Conservation (phyloP, 2,113 vertebrate species). For the Tringa solitaria region DNA sequence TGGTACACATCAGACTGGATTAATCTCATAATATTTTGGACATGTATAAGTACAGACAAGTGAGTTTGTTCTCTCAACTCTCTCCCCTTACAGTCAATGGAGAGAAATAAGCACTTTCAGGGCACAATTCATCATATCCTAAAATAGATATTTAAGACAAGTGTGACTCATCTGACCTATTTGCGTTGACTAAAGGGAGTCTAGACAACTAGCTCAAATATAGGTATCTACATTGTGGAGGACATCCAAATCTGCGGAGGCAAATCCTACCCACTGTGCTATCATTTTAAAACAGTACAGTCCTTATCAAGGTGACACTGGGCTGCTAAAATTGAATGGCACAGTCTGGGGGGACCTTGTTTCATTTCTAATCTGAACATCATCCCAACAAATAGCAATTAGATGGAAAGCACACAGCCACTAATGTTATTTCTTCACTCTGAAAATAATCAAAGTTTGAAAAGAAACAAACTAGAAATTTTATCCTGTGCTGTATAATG, state of each 20-base stretch:
- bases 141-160: slow-evolving; percentile 20
- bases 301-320: background rate
- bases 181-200: background rate
- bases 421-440: background rate
- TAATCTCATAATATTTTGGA: background rate
- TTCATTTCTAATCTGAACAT: background rate
- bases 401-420: background rate
- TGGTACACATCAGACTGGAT: background rate
- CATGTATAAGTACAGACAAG: background rate
- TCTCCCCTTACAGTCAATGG: background rate
- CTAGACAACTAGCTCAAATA: slow-evolving; percentile 12
- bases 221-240: background rate
- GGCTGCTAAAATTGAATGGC: background rate
- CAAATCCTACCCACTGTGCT: background rate
- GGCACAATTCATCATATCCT: background rate
- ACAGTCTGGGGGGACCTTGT: background rate
- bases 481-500: background rate
- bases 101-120: slow-evolving; percentile 3
- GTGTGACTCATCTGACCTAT: slow-evolving; percentile 52
- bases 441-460: background rate
- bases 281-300: background rate
- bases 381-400: background rate
- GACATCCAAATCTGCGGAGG: background rate
- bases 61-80: background rate
- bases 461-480: background rate